Evolutionary conservation across 2,888 invertebrate species (phyloP).

Genomic region (Cyclophora punctaria): DNA sequence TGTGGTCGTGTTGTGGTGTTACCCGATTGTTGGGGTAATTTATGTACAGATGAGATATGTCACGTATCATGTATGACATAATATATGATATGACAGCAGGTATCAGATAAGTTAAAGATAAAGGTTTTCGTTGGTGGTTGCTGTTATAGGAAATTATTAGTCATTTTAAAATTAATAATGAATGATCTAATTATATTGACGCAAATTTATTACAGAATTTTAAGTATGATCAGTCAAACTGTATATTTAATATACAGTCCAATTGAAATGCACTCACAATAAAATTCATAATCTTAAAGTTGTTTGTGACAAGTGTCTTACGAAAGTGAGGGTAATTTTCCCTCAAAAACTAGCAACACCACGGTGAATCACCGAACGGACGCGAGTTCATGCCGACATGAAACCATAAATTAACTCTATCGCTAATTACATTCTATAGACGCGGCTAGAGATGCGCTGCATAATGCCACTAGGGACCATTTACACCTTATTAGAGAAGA

Average conservation of each 20-base stretch:
- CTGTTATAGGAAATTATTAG: too few species aligned
- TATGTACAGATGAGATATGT: too few species aligned
- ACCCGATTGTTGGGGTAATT: constrained; percentile 12
- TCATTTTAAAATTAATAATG: too few species aligned
- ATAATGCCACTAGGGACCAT: constrained; percentile 3
- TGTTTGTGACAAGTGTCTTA: not conserved
- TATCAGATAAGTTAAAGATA: too few species aligned
- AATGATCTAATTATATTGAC: too few species aligned
- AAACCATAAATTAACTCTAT: constrained; percentile 57
- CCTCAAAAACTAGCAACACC: constrained; percentile 28
- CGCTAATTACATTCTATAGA: constrained; percentile 42
- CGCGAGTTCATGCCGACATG: constrained; percentile 38
- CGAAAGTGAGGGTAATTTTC: constrained; percentile 8
- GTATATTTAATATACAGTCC: too few species aligned
- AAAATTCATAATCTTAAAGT: not conserved
- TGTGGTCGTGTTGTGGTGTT: constrained; percentile 29
- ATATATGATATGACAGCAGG: too few species aligned
- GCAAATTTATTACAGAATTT: too few species aligned
- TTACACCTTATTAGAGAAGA: constrained; percentile 3
- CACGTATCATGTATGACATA: too few species aligned
- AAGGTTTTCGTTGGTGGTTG: too few species aligned
- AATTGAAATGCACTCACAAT: not conserved
- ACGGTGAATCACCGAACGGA: constrained; percentile 46
- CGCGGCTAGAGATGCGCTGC: constrained; percentile 16
- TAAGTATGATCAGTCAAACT: too few species aligned